Conservation (phyloP, 1,140 invertebrate genomes). For the Popillia japonica region DNA sequence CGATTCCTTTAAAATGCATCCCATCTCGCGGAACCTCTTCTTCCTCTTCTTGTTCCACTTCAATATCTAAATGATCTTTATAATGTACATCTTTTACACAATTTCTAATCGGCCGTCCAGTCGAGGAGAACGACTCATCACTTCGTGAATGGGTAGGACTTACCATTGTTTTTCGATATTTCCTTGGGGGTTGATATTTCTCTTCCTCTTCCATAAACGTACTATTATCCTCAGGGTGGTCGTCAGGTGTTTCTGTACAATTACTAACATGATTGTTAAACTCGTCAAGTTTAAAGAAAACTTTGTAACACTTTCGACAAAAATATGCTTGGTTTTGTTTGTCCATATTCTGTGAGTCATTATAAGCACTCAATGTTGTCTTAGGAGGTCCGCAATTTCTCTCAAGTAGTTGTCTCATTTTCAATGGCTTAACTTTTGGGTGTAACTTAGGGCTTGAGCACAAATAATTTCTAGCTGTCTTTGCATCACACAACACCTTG, state of each 20-base stretch:
- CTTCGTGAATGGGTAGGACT: slow-evolving; percentile 27
- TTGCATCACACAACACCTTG: slow-evolving; percentile 42
- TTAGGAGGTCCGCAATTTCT: slow-evolving; percentile 40
- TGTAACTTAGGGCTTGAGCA: slow-evolving; percentile 13
- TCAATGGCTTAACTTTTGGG: slow-evolving; percentile 43
- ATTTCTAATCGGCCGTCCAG: slow-evolving; percentile 53
- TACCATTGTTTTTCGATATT: not conserved
- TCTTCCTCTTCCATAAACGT: not conserved
- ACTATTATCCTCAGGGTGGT: not conserved
- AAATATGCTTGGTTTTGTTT: slow-evolving; percentile 57
- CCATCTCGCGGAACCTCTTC: slow-evolving; percentile 25
- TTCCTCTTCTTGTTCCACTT: slow-evolving; percentile 38
- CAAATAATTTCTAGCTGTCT: slow-evolving; percentile 6
- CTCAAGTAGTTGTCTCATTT: slow-evolving; percentile 43
- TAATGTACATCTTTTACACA: slow-evolving; percentile 55
- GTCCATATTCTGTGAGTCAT: slow-evolving; percentile 36
- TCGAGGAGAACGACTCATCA: slow-evolving; percentile 44
- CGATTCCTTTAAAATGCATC: slow-evolving; percentile 46
- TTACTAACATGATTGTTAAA: slow-evolving; percentile 58
- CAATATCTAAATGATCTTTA: slow-evolving; percentile 48
- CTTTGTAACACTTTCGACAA: slow-evolving; percentile 58
- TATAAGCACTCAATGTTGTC: slow-evolving; percentile 39
- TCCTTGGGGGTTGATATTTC: slow-evolving; percentile 33
- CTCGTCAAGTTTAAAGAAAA: slow-evolving; percentile 58
- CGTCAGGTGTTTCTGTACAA: slow-evolving; percentile 44